These are phyloP conservation scores for Aspidoscelis tigris DNA, from an alignment of 2,113 vertebrate species.

Conservation along the genomic window DNA sequence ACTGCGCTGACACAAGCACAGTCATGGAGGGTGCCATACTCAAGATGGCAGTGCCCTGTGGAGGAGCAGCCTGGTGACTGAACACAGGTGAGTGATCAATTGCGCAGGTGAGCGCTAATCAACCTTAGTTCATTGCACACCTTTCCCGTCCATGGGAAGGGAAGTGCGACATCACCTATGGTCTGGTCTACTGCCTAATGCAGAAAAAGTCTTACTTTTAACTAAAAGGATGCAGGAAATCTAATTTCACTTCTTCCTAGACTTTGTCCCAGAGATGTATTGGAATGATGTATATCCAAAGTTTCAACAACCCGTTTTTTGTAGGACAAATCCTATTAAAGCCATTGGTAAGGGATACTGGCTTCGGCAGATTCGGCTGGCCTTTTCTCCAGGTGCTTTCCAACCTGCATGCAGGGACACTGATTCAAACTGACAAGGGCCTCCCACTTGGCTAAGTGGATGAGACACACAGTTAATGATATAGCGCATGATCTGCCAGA, in stretches of 20 bases:
- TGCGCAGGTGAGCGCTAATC: too few relatives aligned
- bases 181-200: too few relatives aligned
- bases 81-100: too few relatives aligned
- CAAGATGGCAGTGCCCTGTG: too few relatives aligned
- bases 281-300: conserved; percentile 4
- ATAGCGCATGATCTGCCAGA: conserved; percentile 30
- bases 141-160: too few relatives aligned
- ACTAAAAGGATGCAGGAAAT: conserved; percentile 2
- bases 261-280: not conserved
- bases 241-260: not conserved
- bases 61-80: too few relatives aligned
- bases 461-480: conserved; percentile 60
- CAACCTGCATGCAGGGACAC: not conserved
- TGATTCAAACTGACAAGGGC: conserved; percentile 58
- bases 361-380: conserved; percentile 13
- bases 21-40: too few relatives aligned
- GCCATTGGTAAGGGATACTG: not conserved
- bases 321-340: conserved; percentile 42
- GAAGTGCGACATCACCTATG: too few relatives aligned
- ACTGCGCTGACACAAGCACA: too few relatives aligned
- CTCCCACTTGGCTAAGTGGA: conserved; percentile 54
- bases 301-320: conserved; percentile 18
- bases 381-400: conserved; percentile 45
- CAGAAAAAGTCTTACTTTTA: not conserved
- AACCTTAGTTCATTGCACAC: too few relatives aligned